Evolutionary conservation across 2,113 vertebrate species (phyloP).

Genomic region (Bucco capensis): DNA sequence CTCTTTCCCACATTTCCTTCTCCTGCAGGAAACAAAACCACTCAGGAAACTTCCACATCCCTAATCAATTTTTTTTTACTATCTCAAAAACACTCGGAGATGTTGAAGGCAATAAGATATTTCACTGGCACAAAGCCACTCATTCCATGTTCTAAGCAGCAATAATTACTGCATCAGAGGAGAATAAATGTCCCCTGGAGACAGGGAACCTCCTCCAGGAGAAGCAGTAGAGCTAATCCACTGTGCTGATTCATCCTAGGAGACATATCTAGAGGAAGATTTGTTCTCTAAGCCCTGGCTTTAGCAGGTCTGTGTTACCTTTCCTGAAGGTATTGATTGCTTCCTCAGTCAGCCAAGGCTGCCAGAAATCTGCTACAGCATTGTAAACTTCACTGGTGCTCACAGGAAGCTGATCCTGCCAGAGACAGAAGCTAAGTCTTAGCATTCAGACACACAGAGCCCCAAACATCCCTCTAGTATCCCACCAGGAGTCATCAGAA

Average conservation of each 20-base stretch:
- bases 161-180: neutral
- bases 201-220: neutral
- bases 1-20: neutral
- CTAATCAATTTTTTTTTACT: too few relatives aligned
- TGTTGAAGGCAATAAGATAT: neutral
- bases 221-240: neutral
- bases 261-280: neutral
- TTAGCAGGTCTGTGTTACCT: conserved; percentile 72
- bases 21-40: neutral
- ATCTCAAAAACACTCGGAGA: neutral
- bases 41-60: neutral
- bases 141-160: neutral
- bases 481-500: too few relatives aligned
- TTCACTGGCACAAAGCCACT: neutral
- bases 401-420: conserved; percentile 87
- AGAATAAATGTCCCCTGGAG: neutral
- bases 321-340: conserved; percentile 82
- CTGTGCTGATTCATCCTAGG: neutral
- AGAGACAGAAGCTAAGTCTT: conserved; percentile 30
- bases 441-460: neutral
- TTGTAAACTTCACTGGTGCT: conserved; percentile 82
- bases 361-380: conserved; percentile 87
- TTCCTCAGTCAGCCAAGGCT: conserved; percentile 83
- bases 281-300: neutral
- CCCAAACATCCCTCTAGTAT: neutral